Evolutionary conservation across 2,113 vertebrate genomes (phyloP).

Genomic region (Hemiscyllium ocellatum): DNA sequence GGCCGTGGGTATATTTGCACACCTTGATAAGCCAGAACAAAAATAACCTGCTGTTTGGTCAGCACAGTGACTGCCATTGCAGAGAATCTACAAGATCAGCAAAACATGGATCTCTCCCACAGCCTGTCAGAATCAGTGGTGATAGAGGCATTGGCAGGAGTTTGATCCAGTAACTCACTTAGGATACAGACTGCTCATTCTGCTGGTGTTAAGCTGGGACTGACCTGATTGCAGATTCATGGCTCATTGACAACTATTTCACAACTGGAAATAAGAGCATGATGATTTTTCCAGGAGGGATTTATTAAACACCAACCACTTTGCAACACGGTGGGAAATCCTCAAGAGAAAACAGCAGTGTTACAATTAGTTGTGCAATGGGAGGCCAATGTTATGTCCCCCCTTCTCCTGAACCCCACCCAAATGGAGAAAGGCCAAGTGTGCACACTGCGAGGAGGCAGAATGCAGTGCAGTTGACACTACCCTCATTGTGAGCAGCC

Average conservation of each 20-base stretch:
- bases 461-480: background rate
- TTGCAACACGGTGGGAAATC: background rate
- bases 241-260: background rate
- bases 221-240: background rate
- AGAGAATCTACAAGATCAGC: background rate
- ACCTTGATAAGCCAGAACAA: background rate
- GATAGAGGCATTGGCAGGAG: background rate
- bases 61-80: background rate
- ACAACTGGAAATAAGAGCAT: background rate
- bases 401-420: background rate
- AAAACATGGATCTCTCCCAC: background rate
- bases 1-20: background rate
- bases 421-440: background rate
- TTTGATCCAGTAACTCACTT: background rate
- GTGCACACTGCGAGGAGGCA: background rate
- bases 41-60: background rate
- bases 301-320: background rate
- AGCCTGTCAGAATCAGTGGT: background rate
- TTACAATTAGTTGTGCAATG: background rate
- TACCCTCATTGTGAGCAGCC: background rate
- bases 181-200: background rate
- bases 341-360: background rate
- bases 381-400: fast-evolving
- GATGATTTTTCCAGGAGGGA: background rate
- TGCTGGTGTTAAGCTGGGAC: background rate